A percentile compares a stretch with the other conserved stretches of the same genome.
Conservation (phyloP, 2,888 invertebrate species). For the Cremastobaeus sp. region DNA sequence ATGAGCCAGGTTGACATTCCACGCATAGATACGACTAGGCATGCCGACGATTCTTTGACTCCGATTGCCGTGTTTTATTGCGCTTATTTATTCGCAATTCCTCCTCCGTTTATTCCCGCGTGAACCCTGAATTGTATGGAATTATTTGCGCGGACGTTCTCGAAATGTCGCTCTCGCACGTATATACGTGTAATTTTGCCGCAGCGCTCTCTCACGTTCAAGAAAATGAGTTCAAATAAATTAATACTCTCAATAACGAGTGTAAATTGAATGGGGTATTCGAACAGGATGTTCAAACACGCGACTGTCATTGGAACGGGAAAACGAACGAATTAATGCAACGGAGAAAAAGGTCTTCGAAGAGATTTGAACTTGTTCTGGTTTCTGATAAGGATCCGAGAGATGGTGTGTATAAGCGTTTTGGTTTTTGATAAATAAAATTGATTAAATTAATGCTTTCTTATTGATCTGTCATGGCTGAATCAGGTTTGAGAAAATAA, state of each 20-base stretch:
- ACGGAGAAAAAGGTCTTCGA: background rate
- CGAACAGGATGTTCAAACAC: background rate
- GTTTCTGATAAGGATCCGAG: no score
- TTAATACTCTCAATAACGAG: background rate
- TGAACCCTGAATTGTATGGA: conserved; percentile 10
- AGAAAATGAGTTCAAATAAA: background rate
- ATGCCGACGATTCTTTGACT: conserved; percentile 36
- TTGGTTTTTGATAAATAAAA: no score
- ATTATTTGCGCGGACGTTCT: conserved; percentile 6
- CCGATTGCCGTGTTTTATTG: conserved; percentile 40
- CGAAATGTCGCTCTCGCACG: conserved; percentile 1
- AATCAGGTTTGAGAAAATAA: no score
- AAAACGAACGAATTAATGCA: background rate
- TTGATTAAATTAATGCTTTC: no score
- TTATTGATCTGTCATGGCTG: no score
- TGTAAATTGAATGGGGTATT: background rate
- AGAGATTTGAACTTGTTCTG: background rate
- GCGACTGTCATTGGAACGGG: background rate
- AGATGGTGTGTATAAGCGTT: no score
- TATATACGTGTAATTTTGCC: no score
- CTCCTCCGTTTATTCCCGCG: conserved; percentile 27
- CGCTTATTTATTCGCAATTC: conserved; percentile 45
- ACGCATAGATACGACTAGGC: conserved; percentile 52
- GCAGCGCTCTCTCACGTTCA: background rate
- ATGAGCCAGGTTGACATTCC: conserved; percentile 60